Conservation (phyloP, 2,113 vertebrate species). For the Calidris pygmaea region DNA sequence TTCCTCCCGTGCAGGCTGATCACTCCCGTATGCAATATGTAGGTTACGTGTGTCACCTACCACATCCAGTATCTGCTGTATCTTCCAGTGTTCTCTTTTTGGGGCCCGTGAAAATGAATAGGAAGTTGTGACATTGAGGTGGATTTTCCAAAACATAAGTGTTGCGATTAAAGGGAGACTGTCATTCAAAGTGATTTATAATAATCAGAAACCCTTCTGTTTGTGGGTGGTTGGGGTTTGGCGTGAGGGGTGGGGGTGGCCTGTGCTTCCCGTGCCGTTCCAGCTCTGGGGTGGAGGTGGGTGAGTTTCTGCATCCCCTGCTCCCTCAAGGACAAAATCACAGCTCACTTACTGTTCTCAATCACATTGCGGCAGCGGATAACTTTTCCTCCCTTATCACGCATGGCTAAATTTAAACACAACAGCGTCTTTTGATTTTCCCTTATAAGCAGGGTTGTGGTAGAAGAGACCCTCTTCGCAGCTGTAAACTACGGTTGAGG, state of each 20-base stretch:
- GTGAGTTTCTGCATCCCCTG: neutral
- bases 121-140: neutral
- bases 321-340: neutral
- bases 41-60: neutral
- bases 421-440: neutral
- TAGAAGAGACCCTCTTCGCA: neutral
- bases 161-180: neutral
- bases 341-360: accelerated
- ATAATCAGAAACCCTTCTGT: neutral
- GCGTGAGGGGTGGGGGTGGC: accelerated
- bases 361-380: neutral
- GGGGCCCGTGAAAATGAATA: neutral
- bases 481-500: neutral
- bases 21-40: accelerated
- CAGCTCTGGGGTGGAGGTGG: neutral
- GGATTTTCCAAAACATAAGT: neutral
- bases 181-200: neutral
- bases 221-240: neutral
- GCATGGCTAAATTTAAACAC: neutral
- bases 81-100: neutral
- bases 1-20: neutral
- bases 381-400: neutral
- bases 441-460: neutral
- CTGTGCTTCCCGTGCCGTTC: neutral
- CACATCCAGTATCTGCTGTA: accelerated